These are phyloP conservation scores for Pseudomyrmex gracilis DNA, from an alignment of 1,140 invertebrate genomes.

Conservation along the genomic window DNA sequence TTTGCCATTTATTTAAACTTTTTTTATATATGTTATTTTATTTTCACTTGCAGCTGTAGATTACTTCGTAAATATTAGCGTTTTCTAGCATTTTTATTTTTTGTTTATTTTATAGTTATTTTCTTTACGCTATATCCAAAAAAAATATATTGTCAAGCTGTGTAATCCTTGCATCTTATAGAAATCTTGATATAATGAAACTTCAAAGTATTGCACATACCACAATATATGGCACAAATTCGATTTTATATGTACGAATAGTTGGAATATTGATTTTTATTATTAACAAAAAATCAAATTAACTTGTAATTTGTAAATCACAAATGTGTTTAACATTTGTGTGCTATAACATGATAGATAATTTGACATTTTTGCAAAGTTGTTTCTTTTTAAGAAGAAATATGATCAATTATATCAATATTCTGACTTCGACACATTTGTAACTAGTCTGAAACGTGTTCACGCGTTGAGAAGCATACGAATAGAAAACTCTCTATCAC, in stretches of 20 bases:
- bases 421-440: slow-evolving; percentile 67
- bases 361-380: background rate
- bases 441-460: slow-evolving; percentile 75
- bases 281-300: slow-evolving; percentile 22
- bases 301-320: slow-evolving; percentile 32
- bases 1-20: slow-evolving; percentile 49
- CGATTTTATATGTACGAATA: slow-evolving; percentile 33
- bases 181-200: slow-evolving; percentile 12
- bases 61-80: slow-evolving; percentile 20
- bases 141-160: slow-evolving; percentile 29
- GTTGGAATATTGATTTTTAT: slow-evolving; percentile 56
- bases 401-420: slow-evolving; percentile 54
- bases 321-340: background rate
- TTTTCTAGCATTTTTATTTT: slow-evolving; percentile 45
- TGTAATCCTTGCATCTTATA: slow-evolving; percentile 27
- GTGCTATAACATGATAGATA: background rate
- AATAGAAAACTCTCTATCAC: slow-evolving; percentile 67
- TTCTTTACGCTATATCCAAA: slow-evolving; percentile 49
- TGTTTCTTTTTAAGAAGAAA: slow-evolving; percentile 40
- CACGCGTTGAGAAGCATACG: slow-evolving; percentile 62
- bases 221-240: slow-evolving; percentile 51
- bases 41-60: slow-evolving; percentile 51
- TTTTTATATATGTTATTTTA: slow-evolving; percentile 23
- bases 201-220: slow-evolving; percentile 36
- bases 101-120: slow-evolving; percentile 21